Percentiles rank a stretch among this genome's conserved stretches.
Evolutionary conservation across 2,113 vertebrate species (phyloP).

Genomic region (Trichechus manatus): DNA sequence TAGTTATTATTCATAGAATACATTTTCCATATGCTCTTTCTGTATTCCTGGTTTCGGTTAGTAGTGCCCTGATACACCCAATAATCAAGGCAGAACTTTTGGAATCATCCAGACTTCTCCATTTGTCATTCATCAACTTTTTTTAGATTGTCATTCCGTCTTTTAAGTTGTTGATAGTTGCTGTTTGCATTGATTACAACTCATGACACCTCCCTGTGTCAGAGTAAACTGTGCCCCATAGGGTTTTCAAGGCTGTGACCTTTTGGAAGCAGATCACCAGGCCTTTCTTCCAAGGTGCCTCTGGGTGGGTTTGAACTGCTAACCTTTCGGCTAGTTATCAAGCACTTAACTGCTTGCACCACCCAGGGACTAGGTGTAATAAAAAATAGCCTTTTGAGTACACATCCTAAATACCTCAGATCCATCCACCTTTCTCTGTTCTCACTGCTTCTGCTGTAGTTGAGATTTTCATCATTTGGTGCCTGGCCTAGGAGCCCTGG

Average conservation of each 20-base stretch:
- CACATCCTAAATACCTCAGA: constrained; percentile 16
- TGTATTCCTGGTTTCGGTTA: background rate
- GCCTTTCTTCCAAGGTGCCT: background rate
- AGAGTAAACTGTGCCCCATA: background rate
- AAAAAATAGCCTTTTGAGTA: background rate
- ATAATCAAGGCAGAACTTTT: constrained; percentile 18
- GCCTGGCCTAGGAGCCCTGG: background rate
- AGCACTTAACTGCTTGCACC: background rate
- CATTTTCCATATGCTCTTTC: background rate
- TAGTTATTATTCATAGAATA: background rate
- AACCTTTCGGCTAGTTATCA: background rate
- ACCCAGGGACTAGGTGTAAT: background rate
- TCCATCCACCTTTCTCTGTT: constrained; percentile 29
- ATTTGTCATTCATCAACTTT: constrained; percentile 35
- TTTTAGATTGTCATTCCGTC: constrained; percentile 8
- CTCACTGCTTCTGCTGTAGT: constrained; percentile 18
- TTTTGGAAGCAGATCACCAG: background rate
- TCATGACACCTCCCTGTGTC: background rate
- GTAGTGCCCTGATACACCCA: background rate
- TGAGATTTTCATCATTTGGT: constrained; percentile 20
- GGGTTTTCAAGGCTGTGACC: background rate
- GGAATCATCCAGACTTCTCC: background rate
- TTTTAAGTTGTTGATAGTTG: background rate
- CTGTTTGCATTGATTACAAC: background rate
- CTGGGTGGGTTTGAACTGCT: background rate